These are phyloP conservation scores for Percopsis omiscomaycus DNA, from an alignment of 2,797 vertebrate genomes.

Conservation along the genomic window DNA sequence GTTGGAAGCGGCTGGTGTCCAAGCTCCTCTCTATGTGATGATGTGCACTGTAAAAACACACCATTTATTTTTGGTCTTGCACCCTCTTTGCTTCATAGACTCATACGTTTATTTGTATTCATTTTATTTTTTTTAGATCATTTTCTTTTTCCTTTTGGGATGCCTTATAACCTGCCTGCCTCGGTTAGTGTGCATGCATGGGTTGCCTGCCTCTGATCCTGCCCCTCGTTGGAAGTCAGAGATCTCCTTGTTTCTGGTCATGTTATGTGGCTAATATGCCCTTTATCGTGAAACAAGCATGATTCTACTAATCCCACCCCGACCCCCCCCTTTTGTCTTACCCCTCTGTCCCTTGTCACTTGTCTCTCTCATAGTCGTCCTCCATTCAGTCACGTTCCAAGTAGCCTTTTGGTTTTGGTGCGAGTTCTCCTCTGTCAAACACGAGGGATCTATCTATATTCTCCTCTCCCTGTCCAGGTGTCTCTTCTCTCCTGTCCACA, in stretches of 20 bases:
- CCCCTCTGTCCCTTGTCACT: slow-evolving; percentile 54
- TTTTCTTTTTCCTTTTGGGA: slow-evolving; percentile 71
- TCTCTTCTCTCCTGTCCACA: slow-evolving; percentile 47
- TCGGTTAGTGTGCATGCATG: slow-evolving; percentile 89
- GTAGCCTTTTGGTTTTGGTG: slow-evolving; percentile 65
- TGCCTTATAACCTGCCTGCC: slow-evolving; percentile 87
- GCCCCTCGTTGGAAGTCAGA: slow-evolving; percentile 73
- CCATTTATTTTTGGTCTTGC: slow-evolving; percentile 80
- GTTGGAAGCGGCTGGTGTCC: slow-evolving; percentile 92
- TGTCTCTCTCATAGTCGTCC: slow-evolving; percentile 64
- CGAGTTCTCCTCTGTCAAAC: slow-evolving; percentile 54
- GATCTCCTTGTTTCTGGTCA: slow-evolving; percentile 71
- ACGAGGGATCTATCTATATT: slow-evolving; percentile 54
- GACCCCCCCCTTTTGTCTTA: slow-evolving; percentile 65
- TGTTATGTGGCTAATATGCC: slow-evolving; percentile 78
- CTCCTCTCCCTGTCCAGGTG: slow-evolving; percentile 44
- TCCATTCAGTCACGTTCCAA: slow-evolving; percentile 68
- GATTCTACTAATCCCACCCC: slow-evolving; percentile 76
- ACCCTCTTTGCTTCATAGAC: slow-evolving; percentile 80
- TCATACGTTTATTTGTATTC: slow-evolving; percentile 55
- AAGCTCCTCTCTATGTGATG: slow-evolving; percentile 90
- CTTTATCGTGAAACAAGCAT: slow-evolving; percentile 84
- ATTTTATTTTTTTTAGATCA: slow-evolving; percentile 51
- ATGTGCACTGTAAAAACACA: slow-evolving; percentile 87
- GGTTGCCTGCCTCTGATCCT: slow-evolving; percentile 86